Conservation (phyloP, 37 sponge, comb jelly and placozoan species). For the Geodia barretti region DNA sequence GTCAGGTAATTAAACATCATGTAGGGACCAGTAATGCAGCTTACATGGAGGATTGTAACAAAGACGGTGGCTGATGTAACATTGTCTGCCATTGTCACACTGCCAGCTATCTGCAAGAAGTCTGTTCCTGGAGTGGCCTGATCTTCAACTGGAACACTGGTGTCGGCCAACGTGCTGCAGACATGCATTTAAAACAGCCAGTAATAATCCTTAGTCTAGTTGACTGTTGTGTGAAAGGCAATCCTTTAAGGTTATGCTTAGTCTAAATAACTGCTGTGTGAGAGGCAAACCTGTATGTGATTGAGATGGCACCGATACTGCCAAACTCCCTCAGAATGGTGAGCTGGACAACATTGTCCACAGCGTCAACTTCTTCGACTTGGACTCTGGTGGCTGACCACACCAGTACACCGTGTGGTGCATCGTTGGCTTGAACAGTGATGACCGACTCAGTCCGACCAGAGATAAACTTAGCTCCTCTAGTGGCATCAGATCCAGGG, state of each 20-base stretch:
- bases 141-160: background rate
- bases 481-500: slow-evolving; percentile 29
- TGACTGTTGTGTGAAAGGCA: too few species aligned
- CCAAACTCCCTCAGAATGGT: slow-evolving; percentile 81
- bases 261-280: background rate
- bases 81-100: slow-evolving; percentile 41
- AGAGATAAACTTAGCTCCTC: slow-evolving; percentile 61
- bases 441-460: slow-evolving; percentile 51
- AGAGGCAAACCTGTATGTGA: slow-evolving; percentile 57
- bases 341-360: slow-evolving; percentile 45
- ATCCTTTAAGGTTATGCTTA: too few species aligned
- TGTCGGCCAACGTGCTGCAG: slow-evolving; percentile 18
- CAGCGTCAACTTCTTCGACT: slow-evolving; percentile 40
- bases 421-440: slow-evolving; percentile 83
- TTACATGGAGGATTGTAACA: slow-evolving; percentile 67
- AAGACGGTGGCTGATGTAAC: slow-evolving; percentile 37
- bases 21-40: background rate
- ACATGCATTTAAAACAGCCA: too few species aligned
- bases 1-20: background rate
- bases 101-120: slow-evolving; percentile 35
- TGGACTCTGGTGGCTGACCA: slow-evolving; percentile 41
- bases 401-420: slow-evolving; percentile 78
- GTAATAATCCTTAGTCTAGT: too few species aligned
- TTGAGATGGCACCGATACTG: slow-evolving; percentile 56
- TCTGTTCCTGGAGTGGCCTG: slow-evolving; percentile 36